These are phyloP conservation scores for Channa striata DNA, from an alignment of 2,797 vertebrate genomes.

Conservation along the genomic window DNA sequence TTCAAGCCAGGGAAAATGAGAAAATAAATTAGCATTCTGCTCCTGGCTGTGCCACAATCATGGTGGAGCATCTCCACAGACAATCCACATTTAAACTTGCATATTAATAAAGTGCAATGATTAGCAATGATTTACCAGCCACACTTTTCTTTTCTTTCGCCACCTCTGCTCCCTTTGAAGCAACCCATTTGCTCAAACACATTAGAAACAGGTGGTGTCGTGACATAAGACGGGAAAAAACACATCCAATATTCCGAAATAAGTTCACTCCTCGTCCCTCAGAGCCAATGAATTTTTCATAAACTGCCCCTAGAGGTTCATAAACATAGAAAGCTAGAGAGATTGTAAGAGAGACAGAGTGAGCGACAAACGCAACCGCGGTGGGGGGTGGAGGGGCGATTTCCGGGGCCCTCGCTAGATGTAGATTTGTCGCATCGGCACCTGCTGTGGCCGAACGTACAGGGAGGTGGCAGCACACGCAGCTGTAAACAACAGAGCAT, in stretches of 20 bases:
- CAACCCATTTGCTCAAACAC: constrained; percentile 31
- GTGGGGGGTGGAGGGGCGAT: not conserved
- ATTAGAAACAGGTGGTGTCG: constrained; percentile 66
- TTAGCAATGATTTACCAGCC: constrained; percentile 66
- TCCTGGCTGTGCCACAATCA: constrained; percentile 65
- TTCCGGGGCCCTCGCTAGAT: constrained; percentile 64
- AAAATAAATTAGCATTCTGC: constrained; percentile 73
- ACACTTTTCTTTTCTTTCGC: constrained; percentile 18
- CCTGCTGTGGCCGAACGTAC: constrained; percentile 79
- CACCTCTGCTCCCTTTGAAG: constrained; percentile 40
- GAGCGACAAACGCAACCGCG: not conserved
- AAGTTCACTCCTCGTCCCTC: constrained; percentile 81
- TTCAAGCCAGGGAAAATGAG: constrained; percentile 59
- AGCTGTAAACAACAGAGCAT: constrained; percentile 82
- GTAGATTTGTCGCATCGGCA: constrained; percentile 80
- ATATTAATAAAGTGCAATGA: constrained; percentile 63
- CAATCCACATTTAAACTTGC: constrained; percentile 64
- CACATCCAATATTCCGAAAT: constrained; percentile 73
- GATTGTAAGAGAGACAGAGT: constrained; percentile 8
- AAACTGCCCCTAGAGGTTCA: constrained; percentile 88
- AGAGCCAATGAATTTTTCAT: constrained; percentile 90
- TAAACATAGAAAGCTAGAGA: constrained; percentile 81
- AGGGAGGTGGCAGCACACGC: constrained; percentile 76
- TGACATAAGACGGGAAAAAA: not conserved
- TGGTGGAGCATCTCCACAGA: constrained; percentile 62